phyloP scores from a whole-genome alignment of 2,113 vertebrate genomes.

The Pelmatolapia mariae region DNA sequence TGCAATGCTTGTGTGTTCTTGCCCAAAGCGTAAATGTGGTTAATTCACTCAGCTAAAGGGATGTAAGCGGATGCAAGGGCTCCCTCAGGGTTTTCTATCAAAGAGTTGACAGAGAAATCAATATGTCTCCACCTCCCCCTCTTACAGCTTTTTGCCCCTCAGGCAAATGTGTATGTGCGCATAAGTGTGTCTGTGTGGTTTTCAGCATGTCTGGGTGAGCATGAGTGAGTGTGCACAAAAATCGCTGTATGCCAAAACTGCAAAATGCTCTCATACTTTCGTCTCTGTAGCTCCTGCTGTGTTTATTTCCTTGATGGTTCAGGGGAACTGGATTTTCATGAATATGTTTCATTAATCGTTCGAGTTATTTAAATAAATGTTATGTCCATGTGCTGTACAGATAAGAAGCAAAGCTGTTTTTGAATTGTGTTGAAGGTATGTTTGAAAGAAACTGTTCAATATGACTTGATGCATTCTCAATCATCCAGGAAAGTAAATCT shows the following conservation, averaged over 20 bases:
- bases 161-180: slow-evolving; percentile 1
- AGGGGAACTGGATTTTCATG: neutral
- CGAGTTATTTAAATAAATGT: neutral
- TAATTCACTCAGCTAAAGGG: slow-evolving; percentile 33
- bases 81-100: slow-evolving; percentile 46
- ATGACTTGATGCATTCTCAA: no score
- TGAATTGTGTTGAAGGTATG: neutral
- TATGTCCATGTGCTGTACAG: neutral
- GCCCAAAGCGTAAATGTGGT: slow-evolving; percentile 26
- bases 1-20: slow-evolving; percentile 11
- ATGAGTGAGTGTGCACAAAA: neutral
- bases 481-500: no score
- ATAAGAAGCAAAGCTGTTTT: neutral
- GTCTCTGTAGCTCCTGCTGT: neutral
- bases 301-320: slow-evolving; percentile 7
- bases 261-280: neutral
- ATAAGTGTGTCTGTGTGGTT: neutral
- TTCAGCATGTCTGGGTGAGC: neutral
- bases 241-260: neutral
- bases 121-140: slow-evolving; percentile 29
- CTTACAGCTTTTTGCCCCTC: slow-evolving; percentile 1
- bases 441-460: neutral
- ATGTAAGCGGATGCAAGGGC: slow-evolving; percentile 25
- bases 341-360: neutral
- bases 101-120: slow-evolving; percentile 47